These are phyloP conservation scores for Oasisia sp. DNA, from an alignment of 2,888 invertebrate genomes.

Conservation along the genomic window DNA sequence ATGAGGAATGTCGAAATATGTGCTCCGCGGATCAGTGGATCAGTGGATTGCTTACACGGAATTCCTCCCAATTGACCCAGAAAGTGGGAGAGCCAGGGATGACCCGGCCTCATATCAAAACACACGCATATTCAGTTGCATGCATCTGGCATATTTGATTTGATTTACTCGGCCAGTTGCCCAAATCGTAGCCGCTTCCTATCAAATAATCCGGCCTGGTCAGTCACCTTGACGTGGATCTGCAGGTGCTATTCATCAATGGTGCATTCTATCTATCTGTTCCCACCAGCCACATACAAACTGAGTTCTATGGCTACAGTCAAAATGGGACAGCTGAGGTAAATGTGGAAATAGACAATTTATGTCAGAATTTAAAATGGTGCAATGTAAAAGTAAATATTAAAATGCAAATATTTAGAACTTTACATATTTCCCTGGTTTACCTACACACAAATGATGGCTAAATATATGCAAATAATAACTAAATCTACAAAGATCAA, in stretches of 20 bases:
- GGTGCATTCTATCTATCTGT: not conserved
- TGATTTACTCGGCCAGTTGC: not conserved
- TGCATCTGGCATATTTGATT: not conserved
- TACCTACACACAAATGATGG: too few relatives aligned
- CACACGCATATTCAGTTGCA: not conserved
- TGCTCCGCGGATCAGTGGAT: not conserved
- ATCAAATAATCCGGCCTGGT: not conserved
- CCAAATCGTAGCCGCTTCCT: not conserved
- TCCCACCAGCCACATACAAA: not conserved
- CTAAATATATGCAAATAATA: too few relatives aligned
- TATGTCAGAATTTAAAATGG: too few relatives aligned
- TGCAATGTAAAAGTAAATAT: too few relatives aligned
- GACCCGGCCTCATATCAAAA: not conserved
- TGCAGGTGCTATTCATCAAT: constrained; percentile 4
- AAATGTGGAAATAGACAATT: not conserved
- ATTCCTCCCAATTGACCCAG: not conserved
- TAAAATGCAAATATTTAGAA: too few relatives aligned
- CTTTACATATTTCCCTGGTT: too few relatives aligned
- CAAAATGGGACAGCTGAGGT: not conserved
- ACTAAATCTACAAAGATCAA: too few relatives aligned
- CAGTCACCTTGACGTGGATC: not conserved
- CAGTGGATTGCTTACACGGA: not conserved
- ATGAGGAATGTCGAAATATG: not conserved
- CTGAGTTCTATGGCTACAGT: not conserved
- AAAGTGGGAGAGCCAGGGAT: not conserved